Conservation (phyloP, 2,113 vertebrate species). For the Pleuronectes platessa region DNA sequence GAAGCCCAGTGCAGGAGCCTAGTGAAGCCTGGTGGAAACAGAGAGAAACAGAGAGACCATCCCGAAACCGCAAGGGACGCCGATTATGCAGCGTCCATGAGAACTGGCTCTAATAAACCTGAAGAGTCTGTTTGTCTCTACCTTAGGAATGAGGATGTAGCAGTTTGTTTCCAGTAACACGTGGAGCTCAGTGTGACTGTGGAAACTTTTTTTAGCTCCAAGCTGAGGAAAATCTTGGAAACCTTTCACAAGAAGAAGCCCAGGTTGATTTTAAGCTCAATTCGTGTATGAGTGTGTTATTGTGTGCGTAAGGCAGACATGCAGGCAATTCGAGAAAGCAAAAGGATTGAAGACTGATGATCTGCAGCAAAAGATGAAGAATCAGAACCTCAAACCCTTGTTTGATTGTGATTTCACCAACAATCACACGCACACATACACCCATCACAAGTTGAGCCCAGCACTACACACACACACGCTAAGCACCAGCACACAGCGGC, state of each 20-base stretch:
- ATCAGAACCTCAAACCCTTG: slow-evolving; percentile 54
- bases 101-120: slow-evolving; percentile 35
- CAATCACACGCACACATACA: slow-evolving; percentile 57
- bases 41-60: not conserved
- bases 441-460: slow-evolving; percentile 34
- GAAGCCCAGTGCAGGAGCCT: slow-evolving; percentile 54
- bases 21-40: slow-evolving; percentile 50
- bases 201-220: slow-evolving; percentile 54
- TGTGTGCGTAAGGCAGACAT: slow-evolving; percentile 33
- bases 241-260: slow-evolving; percentile 19
- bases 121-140: slow-evolving; percentile 43
- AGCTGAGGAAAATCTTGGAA: slow-evolving; percentile 57
- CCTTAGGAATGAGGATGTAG: slow-evolving; percentile 52
- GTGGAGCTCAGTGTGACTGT: slow-evolving; percentile 35
- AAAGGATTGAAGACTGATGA: slow-evolving; percentile 22
- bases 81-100: slow-evolving; percentile 36
- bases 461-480: slow-evolving; percentile 37
- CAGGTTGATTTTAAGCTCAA: slow-evolving; percentile 2
- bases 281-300: slow-evolving; percentile 23
- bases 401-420: slow-evolving; percentile 21
- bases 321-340: slow-evolving; percentile 39
- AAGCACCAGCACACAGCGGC: slow-evolving; percentile 56
- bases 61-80: slow-evolving; percentile 21
- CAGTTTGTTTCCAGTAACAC: slow-evolving; percentile 49
- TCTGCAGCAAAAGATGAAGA: slow-evolving; percentile 43